A percentile compares a stretch with the other conserved stretches of the same genome.
Conservation (phyloP, 2,113 vertebrate species). For the Orientallactaga bullata region DNA sequence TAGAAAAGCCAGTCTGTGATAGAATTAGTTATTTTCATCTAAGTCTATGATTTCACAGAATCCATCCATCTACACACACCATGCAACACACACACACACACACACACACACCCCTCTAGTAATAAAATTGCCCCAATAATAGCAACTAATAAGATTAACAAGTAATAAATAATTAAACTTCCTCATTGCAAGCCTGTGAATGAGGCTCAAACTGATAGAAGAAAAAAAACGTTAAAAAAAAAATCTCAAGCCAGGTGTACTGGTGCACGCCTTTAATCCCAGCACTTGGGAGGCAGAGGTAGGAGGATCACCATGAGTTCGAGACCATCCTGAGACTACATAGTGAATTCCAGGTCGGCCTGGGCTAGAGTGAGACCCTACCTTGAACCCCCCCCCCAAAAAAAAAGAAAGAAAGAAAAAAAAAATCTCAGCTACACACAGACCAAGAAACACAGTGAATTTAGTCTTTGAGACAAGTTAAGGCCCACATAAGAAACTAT, state of each 20-base stretch:
- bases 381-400: too few relatives aligned
- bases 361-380: neutral
- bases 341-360: too few relatives aligned
- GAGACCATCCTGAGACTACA: too few relatives aligned
- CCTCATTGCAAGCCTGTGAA: conserved; percentile 57
- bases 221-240: neutral
- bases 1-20: neutral
- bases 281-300: too few relatives aligned
- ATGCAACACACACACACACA: neutral
- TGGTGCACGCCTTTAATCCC: too few relatives aligned
- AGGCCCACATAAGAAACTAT: conserved; percentile 4
- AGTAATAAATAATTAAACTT: neutral
- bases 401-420: neutral
- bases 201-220: conserved; percentile 59
- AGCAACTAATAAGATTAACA: neutral
- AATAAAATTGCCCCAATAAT: neutral
- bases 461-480: neutral
- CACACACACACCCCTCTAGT: neutral
- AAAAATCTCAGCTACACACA: neutral
- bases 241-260: too few relatives aligned
- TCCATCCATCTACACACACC: neutral
- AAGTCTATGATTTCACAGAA: neutral
- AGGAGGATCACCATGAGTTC: too few relatives aligned
- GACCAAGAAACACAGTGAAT: neutral
- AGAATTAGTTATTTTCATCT: neutral